Percentiles rank a stretch among this genome's conserved stretches.
Conservation (phyloP, 1,140 invertebrate species). For the Steinernema khuongi region DNA sequence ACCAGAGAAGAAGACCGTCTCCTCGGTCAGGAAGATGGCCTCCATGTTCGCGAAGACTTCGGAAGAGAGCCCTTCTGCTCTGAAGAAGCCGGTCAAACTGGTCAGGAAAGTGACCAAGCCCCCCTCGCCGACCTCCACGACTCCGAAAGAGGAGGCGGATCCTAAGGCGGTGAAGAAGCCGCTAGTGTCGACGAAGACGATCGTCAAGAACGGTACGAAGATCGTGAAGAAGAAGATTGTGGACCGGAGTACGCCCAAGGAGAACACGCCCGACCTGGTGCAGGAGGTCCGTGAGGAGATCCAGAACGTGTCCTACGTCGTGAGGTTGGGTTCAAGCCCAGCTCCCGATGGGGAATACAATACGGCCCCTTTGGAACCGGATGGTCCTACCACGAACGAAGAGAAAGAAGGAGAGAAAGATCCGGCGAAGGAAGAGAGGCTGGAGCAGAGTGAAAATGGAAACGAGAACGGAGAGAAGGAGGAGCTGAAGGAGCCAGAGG, state of each 20-base stretch:
- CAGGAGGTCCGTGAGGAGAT: not conserved
- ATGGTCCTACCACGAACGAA: not conserved
- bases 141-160: not conserved
- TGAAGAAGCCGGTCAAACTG: not conserved
- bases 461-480: not conserved
- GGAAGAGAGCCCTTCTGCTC: not conserved
- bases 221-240: not conserved
- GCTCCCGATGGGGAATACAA: not conserved
- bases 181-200: not conserved
- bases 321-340: not conserved
- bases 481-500: not conserved
- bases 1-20: not conserved
- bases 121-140: not conserved
- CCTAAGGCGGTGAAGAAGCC: not conserved
- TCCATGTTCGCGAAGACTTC: not conserved
- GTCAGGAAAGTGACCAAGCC: not conserved
- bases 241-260: not conserved
- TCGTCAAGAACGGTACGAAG: not conserved
- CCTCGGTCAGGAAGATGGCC: not conserved
- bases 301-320: not conserved
- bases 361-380: not conserved
- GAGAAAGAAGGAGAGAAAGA: not conserved
- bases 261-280: conserved; percentile 9
- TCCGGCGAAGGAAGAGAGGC: not conserved
- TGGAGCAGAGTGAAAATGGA: not conserved